phyloP scores from a whole-genome alignment of 2,888 invertebrate genomes.

The Vandiemenella viatica region DNA sequence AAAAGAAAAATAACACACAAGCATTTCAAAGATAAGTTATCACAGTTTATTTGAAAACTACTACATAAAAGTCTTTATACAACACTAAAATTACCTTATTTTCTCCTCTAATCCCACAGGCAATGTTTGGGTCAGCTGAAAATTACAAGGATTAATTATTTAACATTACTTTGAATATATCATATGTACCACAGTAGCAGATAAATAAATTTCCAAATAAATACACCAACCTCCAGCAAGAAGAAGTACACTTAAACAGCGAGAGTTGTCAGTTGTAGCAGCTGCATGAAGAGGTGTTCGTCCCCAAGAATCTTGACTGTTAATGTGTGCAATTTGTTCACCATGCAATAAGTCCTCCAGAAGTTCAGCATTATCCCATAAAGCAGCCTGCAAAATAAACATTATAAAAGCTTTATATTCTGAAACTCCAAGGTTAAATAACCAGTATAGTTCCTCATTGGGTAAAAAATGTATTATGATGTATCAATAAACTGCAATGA shows the following conservation, averaged over 20 bases:
- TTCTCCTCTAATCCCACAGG: constrained; percentile 50
- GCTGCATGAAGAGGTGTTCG: constrained; percentile 71
- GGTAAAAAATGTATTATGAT: too few species aligned
- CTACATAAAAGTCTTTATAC: too few species aligned
- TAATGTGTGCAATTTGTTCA: constrained; percentile 47
- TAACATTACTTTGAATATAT: too few species aligned
- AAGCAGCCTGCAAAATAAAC: constrained; percentile 44
- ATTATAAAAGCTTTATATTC: too few species aligned
- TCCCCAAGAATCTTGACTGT: constrained; percentile 58
- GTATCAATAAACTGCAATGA: too few species aligned
- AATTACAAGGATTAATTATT: constrained; percentile 13
- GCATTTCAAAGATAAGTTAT: too few species aligned
- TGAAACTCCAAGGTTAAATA: too few species aligned
- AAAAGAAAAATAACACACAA: too few species aligned
- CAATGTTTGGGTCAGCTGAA: constrained; percentile 48
- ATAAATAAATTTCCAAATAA: background rate
- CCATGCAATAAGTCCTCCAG: constrained; percentile 58
- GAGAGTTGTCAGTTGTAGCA: constrained; percentile 59
- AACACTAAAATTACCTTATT: constrained; percentile 50
- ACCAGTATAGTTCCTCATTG: too few species aligned
- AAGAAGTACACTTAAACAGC: constrained; percentile 57
- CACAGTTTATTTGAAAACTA: too few species aligned
- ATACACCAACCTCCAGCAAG: constrained; percentile 38
- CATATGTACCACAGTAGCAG: too few species aligned
- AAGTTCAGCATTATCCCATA: constrained; percentile 79